Evolutionary conservation across 2,113 vertebrate genomes (phyloP), one percentile per base, ranked within the genome.

Genomic region (Saccopteryx leptura): DNA sequence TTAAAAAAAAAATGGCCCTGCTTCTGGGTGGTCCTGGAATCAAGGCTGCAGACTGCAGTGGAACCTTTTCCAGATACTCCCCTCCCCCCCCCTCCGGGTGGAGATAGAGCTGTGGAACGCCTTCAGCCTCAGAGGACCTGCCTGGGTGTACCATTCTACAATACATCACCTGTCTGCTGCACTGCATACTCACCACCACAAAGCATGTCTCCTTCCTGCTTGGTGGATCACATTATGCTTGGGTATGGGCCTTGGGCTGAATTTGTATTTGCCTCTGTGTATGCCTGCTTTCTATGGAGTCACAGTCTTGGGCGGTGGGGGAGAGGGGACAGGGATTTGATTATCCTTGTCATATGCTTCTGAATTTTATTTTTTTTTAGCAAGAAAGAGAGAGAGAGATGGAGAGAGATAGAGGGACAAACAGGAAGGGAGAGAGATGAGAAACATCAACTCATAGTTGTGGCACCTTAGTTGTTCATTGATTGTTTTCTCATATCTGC

Each of bases 81-180:
- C 48, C 17, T 17, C 76, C 1, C 46, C 14, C 52, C 65, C 65
- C 39, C 39, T 3, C 39, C 39, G 63, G 31, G 5, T 83, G 48
- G 74, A 90, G 85, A 66, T 14, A 89, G 54, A 95, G 52, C 39
- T 87, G 76, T 21, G 33, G 72, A 92, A 75, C 39, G 88, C 4
- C 21, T 84, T 76, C 21, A 58, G 50, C 26, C 39, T 76, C 63
- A 61, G 63, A 68, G 46, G 28, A 76, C 46, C n/a, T 89, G 24
- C 23, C 58, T 11, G 50, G 65, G 26, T 39, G 39, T 39, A 39
- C 39, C 39, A 39, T 39, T 39, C 39, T 39, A 39, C 39, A 39
- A 39, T 39, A 39, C 39, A 39, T 39, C 39, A 39, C 39, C 39
- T 39, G 39, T 39, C 39, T 39, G 39, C 39, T 39, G 39, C 39